These are phyloP conservation scores for Phocoena sinus DNA, from an alignment of 2,113 vertebrate species.

Conservation along the genomic window DNA sequence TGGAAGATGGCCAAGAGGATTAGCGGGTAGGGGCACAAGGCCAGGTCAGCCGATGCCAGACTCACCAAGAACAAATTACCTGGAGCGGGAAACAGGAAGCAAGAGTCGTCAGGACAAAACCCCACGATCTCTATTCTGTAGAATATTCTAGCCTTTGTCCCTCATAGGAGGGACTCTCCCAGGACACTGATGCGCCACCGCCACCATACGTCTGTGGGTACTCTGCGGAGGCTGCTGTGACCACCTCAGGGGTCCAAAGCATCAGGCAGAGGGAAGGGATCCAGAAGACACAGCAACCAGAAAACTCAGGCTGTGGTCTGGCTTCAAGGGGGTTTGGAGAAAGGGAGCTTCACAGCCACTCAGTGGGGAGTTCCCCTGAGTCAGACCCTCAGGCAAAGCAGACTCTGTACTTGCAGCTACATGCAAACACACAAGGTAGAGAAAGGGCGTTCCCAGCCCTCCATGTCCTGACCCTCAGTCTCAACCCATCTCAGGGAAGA, in stretches of 20 bases:
- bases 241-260: not conserved
- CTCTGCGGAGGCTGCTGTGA: not conserved
- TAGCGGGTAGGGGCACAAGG: slow-evolving; percentile 92
- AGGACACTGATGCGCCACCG: too few relatives aligned
- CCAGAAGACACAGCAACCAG: not conserved
- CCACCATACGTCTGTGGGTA: not conserved
- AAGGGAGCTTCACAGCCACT: not conserved
- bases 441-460: not conserved
- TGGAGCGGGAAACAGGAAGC: slow-evolving; percentile 70
- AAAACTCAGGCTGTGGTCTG: not conserved
- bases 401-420: not conserved
- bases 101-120: not conserved
- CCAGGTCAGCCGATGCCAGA: slow-evolving; percentile 92
- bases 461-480: not conserved
- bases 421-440: not conserved
- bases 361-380: not conserved
- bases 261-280: too few relatives aligned
- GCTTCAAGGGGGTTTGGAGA: not conserved
- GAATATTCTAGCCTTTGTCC: not conserved
- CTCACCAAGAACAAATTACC: slow-evolving; percentile 95
- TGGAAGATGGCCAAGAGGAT: slow-evolving; percentile 91
- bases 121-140: rapidly evolving
- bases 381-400: not conserved
- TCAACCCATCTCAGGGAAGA: not conserved
- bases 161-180: not conserved